Conservation (phyloP, 1,140 invertebrate genomes). For the Achatina immaculata region DNA sequence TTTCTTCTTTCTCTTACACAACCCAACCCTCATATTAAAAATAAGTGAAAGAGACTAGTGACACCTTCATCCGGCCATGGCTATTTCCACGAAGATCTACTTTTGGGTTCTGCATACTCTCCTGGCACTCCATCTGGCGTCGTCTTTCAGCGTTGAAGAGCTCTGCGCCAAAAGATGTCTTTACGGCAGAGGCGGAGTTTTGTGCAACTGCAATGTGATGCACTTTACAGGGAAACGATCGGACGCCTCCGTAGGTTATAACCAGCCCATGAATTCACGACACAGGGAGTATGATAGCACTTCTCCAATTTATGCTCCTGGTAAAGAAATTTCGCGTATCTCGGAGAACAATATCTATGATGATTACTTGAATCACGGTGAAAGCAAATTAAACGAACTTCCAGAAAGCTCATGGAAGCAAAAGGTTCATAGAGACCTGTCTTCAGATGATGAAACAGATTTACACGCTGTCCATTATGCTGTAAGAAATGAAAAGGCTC, state of each 20-base stretch:
- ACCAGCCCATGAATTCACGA: background rate
- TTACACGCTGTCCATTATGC: background rate
- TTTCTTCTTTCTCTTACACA: too few relatives aligned
- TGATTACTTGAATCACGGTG: background rate
- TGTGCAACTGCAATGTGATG: slow-evolving; percentile 29
- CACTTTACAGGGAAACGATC: slow-evolving; percentile 28
- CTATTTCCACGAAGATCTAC: background rate
- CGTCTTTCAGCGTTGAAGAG: background rate
- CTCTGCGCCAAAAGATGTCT: slow-evolving; percentile 14
- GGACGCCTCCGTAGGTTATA: background rate
- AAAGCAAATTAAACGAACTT: background rate
- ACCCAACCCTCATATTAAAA: too few relatives aligned
- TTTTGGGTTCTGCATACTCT: background rate
- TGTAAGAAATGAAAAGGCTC: too few relatives aligned
- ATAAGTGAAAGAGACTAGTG: too few relatives aligned
- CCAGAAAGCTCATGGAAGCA: background rate
- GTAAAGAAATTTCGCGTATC: background rate
- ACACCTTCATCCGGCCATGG: too few relatives aligned
- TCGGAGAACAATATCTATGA: background rate
- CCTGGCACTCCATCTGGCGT: background rate
- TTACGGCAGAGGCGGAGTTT: slow-evolving; percentile 16
- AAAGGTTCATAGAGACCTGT: background rate
- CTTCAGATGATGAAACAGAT: background rate
- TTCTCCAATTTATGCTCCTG: background rate
- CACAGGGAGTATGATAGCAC: background rate